A percentile compares a stretch with the other conserved stretches of the same genome.
Evolutionary conservation across 2,888 invertebrate genomes (phyloP).

Genomic region (Heliconius sara): DNA sequence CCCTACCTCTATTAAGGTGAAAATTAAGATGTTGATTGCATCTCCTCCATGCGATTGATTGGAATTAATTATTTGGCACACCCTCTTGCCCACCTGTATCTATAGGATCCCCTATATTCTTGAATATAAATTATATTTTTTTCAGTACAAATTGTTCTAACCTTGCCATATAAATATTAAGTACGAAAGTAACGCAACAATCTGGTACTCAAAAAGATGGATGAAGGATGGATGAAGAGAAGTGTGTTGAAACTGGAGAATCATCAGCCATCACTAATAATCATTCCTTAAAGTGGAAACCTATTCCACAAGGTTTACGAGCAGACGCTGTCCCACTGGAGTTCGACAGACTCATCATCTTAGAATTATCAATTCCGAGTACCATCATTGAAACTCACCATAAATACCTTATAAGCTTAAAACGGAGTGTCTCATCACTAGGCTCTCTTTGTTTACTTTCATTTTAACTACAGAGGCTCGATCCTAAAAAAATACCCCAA

Average conservation of each 20-base stretch:
- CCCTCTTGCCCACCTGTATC: conserved; percentile 5
- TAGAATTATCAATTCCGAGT: too few species aligned
- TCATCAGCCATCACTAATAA: too few species aligned
- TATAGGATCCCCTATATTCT: neutral
- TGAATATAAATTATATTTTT: neutral
- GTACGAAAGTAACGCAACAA: too few species aligned
- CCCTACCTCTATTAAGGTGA: conserved; percentile 54
- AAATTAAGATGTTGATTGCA: conserved; percentile 60
- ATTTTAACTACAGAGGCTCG: neutral
- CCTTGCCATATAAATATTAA: too few species aligned
- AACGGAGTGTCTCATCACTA: neutral
- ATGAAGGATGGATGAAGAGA: too few species aligned
- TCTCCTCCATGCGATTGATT: conserved; percentile 55
- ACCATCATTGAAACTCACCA: neutral
- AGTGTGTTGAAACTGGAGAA: too few species aligned
- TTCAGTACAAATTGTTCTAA: too few species aligned
- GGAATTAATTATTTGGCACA: conserved; percentile 59
- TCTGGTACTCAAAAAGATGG: too few species aligned
- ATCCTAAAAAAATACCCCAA: neutral
- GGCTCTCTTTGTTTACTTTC: neutral
- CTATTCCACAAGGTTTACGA: too few species aligned
- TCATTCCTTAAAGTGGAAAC: too few species aligned
- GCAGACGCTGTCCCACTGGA: too few species aligned
- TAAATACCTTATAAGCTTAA: neutral
- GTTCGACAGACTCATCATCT: too few species aligned